Base-by-base conservation (phyloP, 2,797 vertebrate genomes). In the Myiothlypis coronata region DNA sequence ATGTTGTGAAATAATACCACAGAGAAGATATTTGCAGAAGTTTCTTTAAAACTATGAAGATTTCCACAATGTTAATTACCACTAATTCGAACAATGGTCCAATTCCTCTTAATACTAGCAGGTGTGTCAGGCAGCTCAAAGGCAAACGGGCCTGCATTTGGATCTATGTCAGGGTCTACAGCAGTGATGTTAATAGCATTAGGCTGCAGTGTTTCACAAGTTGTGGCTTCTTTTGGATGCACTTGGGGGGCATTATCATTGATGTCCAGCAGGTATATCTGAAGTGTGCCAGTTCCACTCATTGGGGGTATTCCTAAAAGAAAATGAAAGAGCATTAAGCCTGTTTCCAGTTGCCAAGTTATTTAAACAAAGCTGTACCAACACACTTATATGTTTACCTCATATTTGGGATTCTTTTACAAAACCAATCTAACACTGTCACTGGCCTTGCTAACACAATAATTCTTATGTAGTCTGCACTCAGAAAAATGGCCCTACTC, bases 211-310 rank as follows among this genome's bases (percentile, higher is more conserved):
- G 97, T 98, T 98, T 99, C 99, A 43, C 99, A 99, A 80, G 99
- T 99, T 57, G 99, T 99, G 41, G 99, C 98, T 97, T 99, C 99
- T 74, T 98, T 98, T 4, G 99, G 99, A 95, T 98, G 98, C 60
- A 99, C 99, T 59, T 98, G 98, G 5, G 99, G 99, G 6, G 99
- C 99, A 30, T 99, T 99, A 97, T 99, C 99, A 32, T 99, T 99
- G 88, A 99, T 99, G 97, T 99, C 99, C 96, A 99, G 93, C 90
- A 99, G 98, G 94, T 98, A 98, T 89, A 99, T 99, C 96, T 99
- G 99, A 79, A 99, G 98, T 0, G 99, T 99, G 47, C 99, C 99
- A 0, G 99, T 99, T 43, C 99, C 99, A 16, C 98, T 99, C 97
- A 99, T 99, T 0, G 98, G 98, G 9, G 99, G 99, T 61, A 98